Evolutionary conservation across 2,888 invertebrate genomes (phyloP), one percentile per base, ranked within the genome.

Genomic region (Polia nebulosa): DNA sequence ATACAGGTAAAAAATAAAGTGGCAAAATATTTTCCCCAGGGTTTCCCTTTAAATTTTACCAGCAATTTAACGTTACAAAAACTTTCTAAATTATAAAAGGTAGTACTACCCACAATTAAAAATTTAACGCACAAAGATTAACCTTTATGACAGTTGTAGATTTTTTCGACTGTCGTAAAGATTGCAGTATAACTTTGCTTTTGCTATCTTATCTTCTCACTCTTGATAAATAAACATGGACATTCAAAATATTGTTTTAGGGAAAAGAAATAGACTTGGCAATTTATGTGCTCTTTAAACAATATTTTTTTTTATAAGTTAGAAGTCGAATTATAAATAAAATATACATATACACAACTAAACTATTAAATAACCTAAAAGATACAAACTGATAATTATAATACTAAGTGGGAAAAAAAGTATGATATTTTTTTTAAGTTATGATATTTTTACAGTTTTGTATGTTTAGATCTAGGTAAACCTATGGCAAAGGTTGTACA

Each of bases 191-290:
- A 59, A 63, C 68, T 4, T 15, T 36, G n/a, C 32, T 39, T 22
- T 22, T 25, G 20, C 1, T 45, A 59, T 59, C 62, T 74, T 51
- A 79, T 57, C 76, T 41, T 45, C 39, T 13, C 1, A 39, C 9
- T 49, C 47, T 39, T 59, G 58, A 66, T 72, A 66, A 55, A 36
- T 45, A 66, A 56, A 55, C 22, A 9, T 17, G 34, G 1, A 36
- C n/a, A 61, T 55, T 4, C 36, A 41, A 45, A 15, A 13, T 11
- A 25, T 45, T 17, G 13, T 15, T 34, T 34, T 47, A 22, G 32
- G 8, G 20, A 45, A 63, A n/a, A n/a, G n/a, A n/a, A n/a, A n/a
- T n/a, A n/a, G n/a, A n/a, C n/a, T n/a, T n/a, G n/a, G n/a, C n/a
- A n/a, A n/a, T n/a, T n/a, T n/a, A n/a, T n/a, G n/a, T n/a, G n/a